Base-by-base conservation (phyloP, 2,797 vertebrate species). In the Euphonia xanthogaster region DNA sequence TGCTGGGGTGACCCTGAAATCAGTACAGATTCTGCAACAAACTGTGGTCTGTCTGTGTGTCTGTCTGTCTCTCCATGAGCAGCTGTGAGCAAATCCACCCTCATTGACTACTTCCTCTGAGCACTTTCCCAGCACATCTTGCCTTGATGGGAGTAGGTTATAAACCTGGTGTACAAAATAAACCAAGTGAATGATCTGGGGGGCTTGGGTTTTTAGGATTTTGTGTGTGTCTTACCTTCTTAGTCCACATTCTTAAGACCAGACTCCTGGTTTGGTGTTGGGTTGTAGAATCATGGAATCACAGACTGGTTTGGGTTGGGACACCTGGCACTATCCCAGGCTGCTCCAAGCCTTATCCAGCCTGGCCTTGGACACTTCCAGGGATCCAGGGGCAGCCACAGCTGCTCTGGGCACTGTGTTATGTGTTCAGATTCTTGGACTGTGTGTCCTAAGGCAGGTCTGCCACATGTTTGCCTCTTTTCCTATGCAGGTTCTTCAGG, bases 131-230 rank as follows among this genome's bases (percentile, higher is more conserved):
- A 76, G 77, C 62, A 63, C 42, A 23, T 68, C 84, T 77, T 57
- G 22, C 57, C 39, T n/a, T 71, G 8, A 27, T 25, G 70, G 78
- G 57, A 70, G 21, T 51, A 21, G 71, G n/a, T 88, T 63, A 39
- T 89, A 63, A 90, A 77, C 31, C 65, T 50, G 33, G n/a, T 71
- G 42, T 50, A 60, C 42, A 48, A 77, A 97, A 97, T 97, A 96
- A 97, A 97, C 31, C 20, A 19, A 57, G 21, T 47, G 54, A 88
- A 61, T 66, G n/a, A 18, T 28, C 37, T 1, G 13, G 7, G 17
- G 5, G 10, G 7, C 1, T 18, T 7, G 10, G 8, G 27, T 15
- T 77, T 35, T 51, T 22, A 20, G 1, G 2, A 13, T 10, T 20
- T 5, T 33, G 2, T 73, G n/a, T 48, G 23, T 44, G 40, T 37